A percentile compares a stretch with the other conserved stretches of the same genome.
These are phyloP conservation scores for Brachionus rubens DNA, from an alignment of 1,140 invertebrate species.

Conservation along the genomic window DNA sequence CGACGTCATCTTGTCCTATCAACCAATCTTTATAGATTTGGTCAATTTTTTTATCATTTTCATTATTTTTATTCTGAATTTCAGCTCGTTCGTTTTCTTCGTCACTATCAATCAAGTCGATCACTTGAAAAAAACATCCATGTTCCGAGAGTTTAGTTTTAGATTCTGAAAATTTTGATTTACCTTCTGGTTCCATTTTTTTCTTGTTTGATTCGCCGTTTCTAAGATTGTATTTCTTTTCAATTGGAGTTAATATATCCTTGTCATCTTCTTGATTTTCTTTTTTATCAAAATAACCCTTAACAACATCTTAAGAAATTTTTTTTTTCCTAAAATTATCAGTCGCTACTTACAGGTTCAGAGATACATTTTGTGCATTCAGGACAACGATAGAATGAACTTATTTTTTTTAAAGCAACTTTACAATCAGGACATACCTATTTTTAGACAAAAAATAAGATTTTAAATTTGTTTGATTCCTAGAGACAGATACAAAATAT, in stretches of 20 bases:
- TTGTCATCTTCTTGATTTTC: not conserved
- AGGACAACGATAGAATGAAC: not conserved
- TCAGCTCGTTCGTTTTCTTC: not conserved
- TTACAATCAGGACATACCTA: not conserved
- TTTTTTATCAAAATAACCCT: slow-evolving; percentile 20
- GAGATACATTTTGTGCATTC: not conserved
- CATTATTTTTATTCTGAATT: not conserved
- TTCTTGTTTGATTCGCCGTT: not conserved
- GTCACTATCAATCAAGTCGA: slow-evolving; percentile 15
- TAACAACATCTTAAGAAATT: not conserved
- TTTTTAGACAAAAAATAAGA: no score
- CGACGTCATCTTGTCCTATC: not conserved
- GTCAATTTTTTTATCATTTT: not conserved
- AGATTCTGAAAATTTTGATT: not conserved
- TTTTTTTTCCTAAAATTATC: not conserved
- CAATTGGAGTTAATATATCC: not conserved
- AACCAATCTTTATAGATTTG: not conserved
- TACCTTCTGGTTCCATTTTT: slow-evolving; percentile 28
- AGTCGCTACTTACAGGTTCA: not conserved
- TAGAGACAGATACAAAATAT: no score
- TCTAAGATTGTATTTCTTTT: not conserved
- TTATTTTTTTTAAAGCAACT: not conserved
- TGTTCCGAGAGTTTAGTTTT: no score
- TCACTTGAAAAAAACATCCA: slow-evolving; percentile 38
- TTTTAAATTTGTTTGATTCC: no score